Conservation (phyloP, 23 tunicate species). For the Ciona savignyi region DNA sequence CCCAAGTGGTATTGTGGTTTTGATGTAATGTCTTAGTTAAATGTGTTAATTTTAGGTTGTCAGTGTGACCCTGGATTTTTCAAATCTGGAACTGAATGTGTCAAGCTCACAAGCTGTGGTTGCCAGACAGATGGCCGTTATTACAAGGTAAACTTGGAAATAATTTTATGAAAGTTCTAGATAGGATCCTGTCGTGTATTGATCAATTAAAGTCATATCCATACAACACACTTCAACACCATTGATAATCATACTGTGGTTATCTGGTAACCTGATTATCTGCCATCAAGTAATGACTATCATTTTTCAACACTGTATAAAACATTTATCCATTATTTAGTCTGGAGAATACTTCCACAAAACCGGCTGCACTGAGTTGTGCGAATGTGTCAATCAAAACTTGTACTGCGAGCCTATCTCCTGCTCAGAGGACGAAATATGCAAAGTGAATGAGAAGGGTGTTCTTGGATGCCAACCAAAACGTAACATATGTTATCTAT, state of each 20-base stretch:
- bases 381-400: constrained; percentile 18
- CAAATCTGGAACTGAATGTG: constrained; percentile 23
- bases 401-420: constrained; percentile 17
- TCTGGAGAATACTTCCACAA: constrained; percentile 17
- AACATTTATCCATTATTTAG: not conserved
- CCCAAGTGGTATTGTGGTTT: too few species aligned
- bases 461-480: constrained; percentile 20
- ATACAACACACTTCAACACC: too few species aligned
- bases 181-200: too few species aligned
- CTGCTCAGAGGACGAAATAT: constrained; percentile 15
- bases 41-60: constrained; percentile 9
- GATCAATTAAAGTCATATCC: too few species aligned
- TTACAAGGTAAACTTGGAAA: constrained; percentile 13
- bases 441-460: constrained; percentile 20
- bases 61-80: constrained; percentile 20
- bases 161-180: too few species aligned
- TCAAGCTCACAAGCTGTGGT: constrained; percentile 23
- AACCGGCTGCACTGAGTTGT: constrained; percentile 17
- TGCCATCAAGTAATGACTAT: too few species aligned
- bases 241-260: too few species aligned
- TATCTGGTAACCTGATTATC: too few species aligned
- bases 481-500: constrained; percentile 14
- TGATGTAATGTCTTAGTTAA: not conserved
- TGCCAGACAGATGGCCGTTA: constrained; percentile 24
- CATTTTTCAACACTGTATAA: not conserved